Base-by-base conservation (phyloP, 2,797 vertebrate genomes). In the Anas flavirostris region DNA sequence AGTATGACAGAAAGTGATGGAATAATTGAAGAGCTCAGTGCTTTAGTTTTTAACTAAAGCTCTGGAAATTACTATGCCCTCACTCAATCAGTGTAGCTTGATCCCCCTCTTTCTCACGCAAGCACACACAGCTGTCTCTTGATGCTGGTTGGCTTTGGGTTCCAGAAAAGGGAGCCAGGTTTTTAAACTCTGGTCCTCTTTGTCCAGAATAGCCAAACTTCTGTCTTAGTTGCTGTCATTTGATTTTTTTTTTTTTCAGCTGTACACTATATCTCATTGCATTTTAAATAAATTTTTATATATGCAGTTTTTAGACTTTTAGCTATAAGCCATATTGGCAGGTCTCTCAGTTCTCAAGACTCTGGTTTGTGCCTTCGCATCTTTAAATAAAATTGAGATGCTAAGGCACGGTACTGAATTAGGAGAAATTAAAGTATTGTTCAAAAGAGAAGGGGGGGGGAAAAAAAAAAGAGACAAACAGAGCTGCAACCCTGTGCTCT, bases 401-500 rank as follows among this genome's bases (percentile, higher is more conserved):
- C 50, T 73, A 80, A 92, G 91, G 88, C 10, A 0, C 52, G 22
- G 10, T 26, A 37, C 37, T 48, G 55, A 82, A 69, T 90, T 76
- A 85, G 43, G 43, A 78, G 60, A 82, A 16, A 35, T 13, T 4
- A 50, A 77, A 84, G 16, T 37, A 76, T 63, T 90, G 55, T 86
- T 93, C 67, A 5, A 84, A 89, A 89, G 56, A n/a, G 16, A 15
- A 21, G 26, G 10, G 26, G 10, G 0, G 15, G 33, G 0, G 15
- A 7, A 18, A 7, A 3, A 16, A 22, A 23, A 55, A 43, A 43
- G 17, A 44, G 5, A 23, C 59, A 41, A 23, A 55, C 56, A 41
- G 56, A 70, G 14, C 82, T 63, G 53, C 68, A 92, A 43, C 87
- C 50, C 43, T 94, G 88, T 98, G 98, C 88, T 93, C 97, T 97